Evolutionary conservation across 2,797 vertebrate species (phyloP).

Genomic region (Myiotriccus ornatus): DNA sequence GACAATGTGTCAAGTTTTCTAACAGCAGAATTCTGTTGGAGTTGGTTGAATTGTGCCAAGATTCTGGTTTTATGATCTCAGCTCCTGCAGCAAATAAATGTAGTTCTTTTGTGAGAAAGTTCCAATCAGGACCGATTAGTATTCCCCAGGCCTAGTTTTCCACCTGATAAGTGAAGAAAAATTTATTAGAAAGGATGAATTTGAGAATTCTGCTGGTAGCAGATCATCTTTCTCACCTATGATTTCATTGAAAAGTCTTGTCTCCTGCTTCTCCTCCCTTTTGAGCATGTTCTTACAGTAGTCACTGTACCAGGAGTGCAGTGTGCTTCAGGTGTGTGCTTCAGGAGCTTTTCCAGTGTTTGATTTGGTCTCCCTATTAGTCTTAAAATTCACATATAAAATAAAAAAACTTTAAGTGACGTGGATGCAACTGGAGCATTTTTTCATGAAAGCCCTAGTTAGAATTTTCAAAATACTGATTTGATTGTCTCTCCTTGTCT

Average conservation of each 20-base stretch:
- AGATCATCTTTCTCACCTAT: neutral
- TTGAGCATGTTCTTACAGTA: neutral
- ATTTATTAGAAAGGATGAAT: conserved; percentile 46
- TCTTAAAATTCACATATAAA: neutral
- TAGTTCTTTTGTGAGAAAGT: conserved; percentile 23
- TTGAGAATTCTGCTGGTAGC: conserved; percentile 7
- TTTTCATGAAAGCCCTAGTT: neutral
- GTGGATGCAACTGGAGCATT: neutral
- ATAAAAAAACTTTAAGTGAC: neutral
- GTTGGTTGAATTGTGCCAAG: neutral
- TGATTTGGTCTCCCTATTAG: neutral
- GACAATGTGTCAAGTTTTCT: neutral
- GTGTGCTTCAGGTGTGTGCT: neutral
- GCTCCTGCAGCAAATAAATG: neutral
- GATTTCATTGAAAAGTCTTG: neutral
- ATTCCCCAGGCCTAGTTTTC: conserved; percentile 47
- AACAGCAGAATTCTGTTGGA: neutral
- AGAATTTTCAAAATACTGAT: neutral
- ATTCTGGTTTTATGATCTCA: neutral
- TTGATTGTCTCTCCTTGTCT: neutral
- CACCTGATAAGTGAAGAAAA: conserved; percentile 37
- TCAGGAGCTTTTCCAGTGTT: neutral
- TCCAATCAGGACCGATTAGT: conserved; percentile 35
- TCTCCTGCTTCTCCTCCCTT: neutral
- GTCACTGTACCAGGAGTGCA: neutral